Evolutionary conservation across 92 coral and sea anemone genomes (phyloP), one percentile per base, ranked within the genome.

Genomic region (Parazoanthus darwini): DNA sequence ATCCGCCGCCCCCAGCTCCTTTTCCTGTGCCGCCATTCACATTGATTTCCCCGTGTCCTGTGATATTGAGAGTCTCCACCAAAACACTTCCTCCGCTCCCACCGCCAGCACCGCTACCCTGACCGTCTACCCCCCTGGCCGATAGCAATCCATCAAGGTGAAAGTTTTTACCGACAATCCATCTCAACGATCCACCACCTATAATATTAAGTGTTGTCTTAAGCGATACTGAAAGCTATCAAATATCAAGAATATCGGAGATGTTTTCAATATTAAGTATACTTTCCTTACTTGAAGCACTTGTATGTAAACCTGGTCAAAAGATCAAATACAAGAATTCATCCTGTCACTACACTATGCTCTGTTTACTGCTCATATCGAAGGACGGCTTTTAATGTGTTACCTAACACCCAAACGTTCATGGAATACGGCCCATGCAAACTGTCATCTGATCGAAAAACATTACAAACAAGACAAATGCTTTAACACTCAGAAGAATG

Each of bases 51-150:
- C 94, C 94, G 58, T 92, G 94, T 13, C 94, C 94, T 22, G 90
- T 92, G 85, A 92, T 92, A 63, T 92, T 92, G 1, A 93, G 90
- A 8, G 94, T 90, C 51, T 90, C 91, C 20, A 92, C 88, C 2
- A 92, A 42, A 18, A 92, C 88, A 68, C 94, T 92, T 36, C 94
- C 94, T 37, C 94, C 94, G 59, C 94, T 92, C 23, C 94, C 94
- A 38, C 94, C 94, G 16, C 94, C 94, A 6, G 94, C 93, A 59
- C 70, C 43, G 0, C 29, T 39, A 16, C 93, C 91, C 38, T 59
- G 90, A 93, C 94, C 94, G 78, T 92, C 78, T 14, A 67, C 43
- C 18, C 94, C 94, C 20, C 92, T 75, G 65, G 94, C 94, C 37
- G 83, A 83, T 36, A 92, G 86, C 44, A 90, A 51, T 14, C 94